Conservation (phyloP, 2,888 invertebrate species). For the Phyllotreta striolata region DNA sequence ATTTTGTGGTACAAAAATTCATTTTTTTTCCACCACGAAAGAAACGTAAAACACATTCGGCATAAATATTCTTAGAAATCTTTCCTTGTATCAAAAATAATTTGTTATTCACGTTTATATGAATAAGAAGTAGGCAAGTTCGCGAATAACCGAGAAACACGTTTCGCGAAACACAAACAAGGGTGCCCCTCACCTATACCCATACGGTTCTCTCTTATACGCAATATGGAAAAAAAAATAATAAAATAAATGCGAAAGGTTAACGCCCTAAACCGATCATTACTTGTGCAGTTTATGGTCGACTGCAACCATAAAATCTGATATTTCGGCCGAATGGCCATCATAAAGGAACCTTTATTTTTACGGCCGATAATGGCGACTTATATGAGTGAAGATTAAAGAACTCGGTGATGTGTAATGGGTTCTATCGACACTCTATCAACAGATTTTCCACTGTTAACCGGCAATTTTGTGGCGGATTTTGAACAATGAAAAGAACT, state of each 20-base stretch:
- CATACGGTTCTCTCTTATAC: neutral
- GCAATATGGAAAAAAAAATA: neutral
- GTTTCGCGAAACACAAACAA: neutral
- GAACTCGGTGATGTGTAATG: no score
- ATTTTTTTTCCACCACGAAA: no score
- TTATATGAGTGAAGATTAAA: constrained; percentile 12
- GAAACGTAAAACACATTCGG: no score
- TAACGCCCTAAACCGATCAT: constrained; percentile 5
- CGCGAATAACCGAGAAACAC: neutral
- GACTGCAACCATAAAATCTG: constrained; percentile 10
- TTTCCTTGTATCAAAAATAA: no score
- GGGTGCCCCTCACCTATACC: neutral
- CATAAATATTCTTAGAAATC: no score
- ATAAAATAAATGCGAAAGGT: constrained; percentile 11
- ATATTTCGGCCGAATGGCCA: constrained; percentile 11
- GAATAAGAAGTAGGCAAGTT: no score
- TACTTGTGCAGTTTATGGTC: constrained; percentile 10
- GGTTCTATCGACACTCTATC: neutral
- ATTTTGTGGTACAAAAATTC: no score
- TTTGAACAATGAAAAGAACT: no score
- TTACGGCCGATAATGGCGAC: constrained; percentile 12
- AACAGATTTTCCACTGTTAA: neutral
- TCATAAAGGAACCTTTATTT: constrained; percentile 15
- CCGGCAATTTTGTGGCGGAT: no score
- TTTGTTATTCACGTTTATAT: no score